Evolutionary conservation across 2,797 vertebrate species (phyloP).

Genomic region (Neostethus bicornis): DNA sequence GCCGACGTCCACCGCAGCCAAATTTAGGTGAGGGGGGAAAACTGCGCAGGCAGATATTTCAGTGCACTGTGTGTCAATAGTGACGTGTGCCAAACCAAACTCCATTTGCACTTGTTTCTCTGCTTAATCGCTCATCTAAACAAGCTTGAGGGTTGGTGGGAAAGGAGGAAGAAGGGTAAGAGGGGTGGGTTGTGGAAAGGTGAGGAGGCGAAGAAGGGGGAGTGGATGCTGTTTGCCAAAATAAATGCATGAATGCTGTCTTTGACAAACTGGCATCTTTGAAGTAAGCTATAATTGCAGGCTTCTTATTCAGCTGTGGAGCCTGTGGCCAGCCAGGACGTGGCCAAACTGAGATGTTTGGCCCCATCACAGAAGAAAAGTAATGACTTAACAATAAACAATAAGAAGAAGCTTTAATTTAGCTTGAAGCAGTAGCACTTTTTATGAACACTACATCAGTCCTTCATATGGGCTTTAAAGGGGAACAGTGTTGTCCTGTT

Average conservation of each 20-base stretch:
- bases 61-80: conserved; percentile 78
- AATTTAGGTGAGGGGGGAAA: conserved; percentile 70
- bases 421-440: conserved; percentile 37
- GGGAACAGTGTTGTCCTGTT: conserved; percentile 12
- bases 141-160: conserved; percentile 75
- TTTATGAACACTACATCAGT: conserved; percentile 31
- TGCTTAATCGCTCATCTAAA: conserved; percentile 81
- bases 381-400: conserved; percentile 71
- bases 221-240: conserved; percentile 71
- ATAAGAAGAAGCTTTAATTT: conserved; percentile 51
- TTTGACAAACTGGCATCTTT: conserved; percentile 80
- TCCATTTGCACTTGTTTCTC: conserved; percentile 81
- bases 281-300: conserved; percentile 80
- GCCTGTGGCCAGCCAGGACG: conserved; percentile 70
- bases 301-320: conserved; percentile 76
- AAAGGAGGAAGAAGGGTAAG: conserved; percentile 64
- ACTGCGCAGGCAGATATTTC: conserved; percentile 74
- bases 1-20: conserved; percentile 66
- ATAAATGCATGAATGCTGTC: conserved; percentile 82
- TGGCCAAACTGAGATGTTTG: conserved; percentile 68
- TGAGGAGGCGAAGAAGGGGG: conserved; percentile 63
- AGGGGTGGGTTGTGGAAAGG: conserved; percentile 62
- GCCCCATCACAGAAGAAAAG: conserved; percentile 61
- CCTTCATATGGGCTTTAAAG: conserved; percentile 20
- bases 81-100: conserved; percentile 72